Conservation (phyloP, 2,113 vertebrate genomes). For the Chrysochloris asiatica region DNA sequence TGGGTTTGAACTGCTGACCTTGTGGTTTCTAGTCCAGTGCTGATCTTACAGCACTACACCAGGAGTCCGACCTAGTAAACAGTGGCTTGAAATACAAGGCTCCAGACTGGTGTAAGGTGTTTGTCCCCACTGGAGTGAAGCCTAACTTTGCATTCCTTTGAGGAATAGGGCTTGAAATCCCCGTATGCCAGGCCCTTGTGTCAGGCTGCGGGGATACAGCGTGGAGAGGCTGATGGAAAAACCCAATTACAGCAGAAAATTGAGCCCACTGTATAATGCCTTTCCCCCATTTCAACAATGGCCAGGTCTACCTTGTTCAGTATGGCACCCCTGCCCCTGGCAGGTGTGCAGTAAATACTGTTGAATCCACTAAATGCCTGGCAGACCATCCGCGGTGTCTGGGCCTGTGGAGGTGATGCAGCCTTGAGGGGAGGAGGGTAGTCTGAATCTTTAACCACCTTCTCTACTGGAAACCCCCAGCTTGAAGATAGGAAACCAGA, state of each 20-base stretch:
- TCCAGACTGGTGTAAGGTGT: not conserved
- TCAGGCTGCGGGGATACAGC: not conserved
- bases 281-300: not conserved
- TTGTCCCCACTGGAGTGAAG: not conserved
- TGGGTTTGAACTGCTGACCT: too few species aligned
- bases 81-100: not conserved
- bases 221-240: not conserved
- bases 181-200: not conserved
- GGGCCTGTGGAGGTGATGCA: fast-evolving
- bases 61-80: too few species aligned
- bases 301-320: not conserved
- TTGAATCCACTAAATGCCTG: fast-evolving
- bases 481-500: not conserved
- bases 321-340: fast-evolving
- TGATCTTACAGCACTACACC: too few species aligned
- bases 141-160: not conserved
- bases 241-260: not conserved
- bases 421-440: not conserved
- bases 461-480: not conserved
- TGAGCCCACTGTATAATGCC: not conserved
- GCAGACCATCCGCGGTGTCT: not conserved
- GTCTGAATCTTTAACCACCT: not conserved
- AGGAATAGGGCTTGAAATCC: not conserved
- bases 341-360: not conserved
- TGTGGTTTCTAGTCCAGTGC: too few species aligned